Conservation (phyloP, 2,888 invertebrate species). For the Boloria selene region DNA sequence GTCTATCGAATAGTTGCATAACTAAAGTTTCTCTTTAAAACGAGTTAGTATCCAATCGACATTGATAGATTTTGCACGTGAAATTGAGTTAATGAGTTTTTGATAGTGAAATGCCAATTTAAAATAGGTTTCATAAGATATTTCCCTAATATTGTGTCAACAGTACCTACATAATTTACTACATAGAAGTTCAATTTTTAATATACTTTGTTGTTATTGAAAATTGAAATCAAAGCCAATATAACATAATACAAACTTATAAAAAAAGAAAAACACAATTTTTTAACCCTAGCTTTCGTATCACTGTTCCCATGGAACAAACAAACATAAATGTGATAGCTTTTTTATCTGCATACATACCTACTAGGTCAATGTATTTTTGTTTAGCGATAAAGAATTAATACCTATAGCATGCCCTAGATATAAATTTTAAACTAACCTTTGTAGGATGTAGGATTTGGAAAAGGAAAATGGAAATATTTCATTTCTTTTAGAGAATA, state of each 20-base stretch:
- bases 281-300: neutral
- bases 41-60: constrained; percentile 14
- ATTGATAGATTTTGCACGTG: constrained; percentile 12
- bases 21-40: constrained; percentile 18
- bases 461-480: too few species aligned
- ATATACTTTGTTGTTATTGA: too few species aligned
- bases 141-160: too few species aligned
- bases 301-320: constrained; percentile 15
- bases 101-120: too few species aligned
- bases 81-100: neutral
- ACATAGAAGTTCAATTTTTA: too few species aligned
- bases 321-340: constrained; percentile 8
- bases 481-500: too few species aligned
- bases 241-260: neutral
- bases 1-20: constrained; percentile 15
- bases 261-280: constrained; percentile 1
- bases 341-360: constrained; percentile 8
- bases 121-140: neutral
- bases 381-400: constrained; percentile 5
- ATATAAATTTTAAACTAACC: neutral
- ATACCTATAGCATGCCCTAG: neutral
- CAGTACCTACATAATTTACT: too few species aligned
- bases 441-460: too few species aligned
- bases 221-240: too few species aligned
- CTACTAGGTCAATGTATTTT: constrained; percentile 24